phyloP scores from a whole-genome alignment of 1,140 invertebrate genomes.

The Meteorus sp. region DNA sequence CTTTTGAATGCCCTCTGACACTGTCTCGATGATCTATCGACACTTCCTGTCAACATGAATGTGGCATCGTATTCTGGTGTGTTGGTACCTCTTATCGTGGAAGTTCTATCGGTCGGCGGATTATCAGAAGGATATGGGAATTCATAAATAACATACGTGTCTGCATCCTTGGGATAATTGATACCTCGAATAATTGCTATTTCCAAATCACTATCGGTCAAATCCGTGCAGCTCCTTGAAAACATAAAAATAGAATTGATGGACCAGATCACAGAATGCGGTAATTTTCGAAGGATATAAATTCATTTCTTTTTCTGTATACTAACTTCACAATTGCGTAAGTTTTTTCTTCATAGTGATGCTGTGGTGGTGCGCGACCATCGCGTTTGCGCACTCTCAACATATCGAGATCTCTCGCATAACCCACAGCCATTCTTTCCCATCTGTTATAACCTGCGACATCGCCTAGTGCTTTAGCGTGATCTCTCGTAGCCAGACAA shows the following conservation, averaged over 20 bases:
- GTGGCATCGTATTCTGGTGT: conserved; percentile 86
- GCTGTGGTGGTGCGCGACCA: conserved; percentile 74
- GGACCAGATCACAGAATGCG: too few relatives aligned
- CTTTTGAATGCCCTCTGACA: conserved; percentile 86
- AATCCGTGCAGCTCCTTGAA: conserved; percentile 81
- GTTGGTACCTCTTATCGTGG: conserved; percentile 79
- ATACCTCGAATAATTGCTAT: conserved; percentile 84
- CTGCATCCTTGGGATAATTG: conserved; percentile 87
- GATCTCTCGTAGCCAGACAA: conserved; percentile 83
- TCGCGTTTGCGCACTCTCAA: conserved; percentile 68
- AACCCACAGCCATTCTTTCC: conserved; percentile 81
- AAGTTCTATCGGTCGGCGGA: conserved; percentile 75
- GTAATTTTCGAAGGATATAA: too few relatives aligned
- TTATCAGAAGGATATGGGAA: conserved; percentile 90
- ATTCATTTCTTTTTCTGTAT: not conserved
- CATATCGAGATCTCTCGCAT: conserved; percentile 88
- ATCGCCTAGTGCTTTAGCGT: conserved; percentile 92
- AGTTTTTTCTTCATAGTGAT: conserved; percentile 89
- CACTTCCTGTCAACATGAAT: conserved; percentile 70
- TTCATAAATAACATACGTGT: conserved; percentile 93
- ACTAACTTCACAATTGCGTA: conserved; percentile 87
- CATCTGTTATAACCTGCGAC: conserved; percentile 87
- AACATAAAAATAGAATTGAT: conserved; percentile 15
- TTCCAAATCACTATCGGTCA: conserved; percentile 89
- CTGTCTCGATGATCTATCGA: conserved; percentile 76